Evolutionary conservation across 2,797 vertebrate genomes (phyloP), one percentile per base, ranked within the genome.

Genomic region (Syngnathus rostellatus): DNA sequence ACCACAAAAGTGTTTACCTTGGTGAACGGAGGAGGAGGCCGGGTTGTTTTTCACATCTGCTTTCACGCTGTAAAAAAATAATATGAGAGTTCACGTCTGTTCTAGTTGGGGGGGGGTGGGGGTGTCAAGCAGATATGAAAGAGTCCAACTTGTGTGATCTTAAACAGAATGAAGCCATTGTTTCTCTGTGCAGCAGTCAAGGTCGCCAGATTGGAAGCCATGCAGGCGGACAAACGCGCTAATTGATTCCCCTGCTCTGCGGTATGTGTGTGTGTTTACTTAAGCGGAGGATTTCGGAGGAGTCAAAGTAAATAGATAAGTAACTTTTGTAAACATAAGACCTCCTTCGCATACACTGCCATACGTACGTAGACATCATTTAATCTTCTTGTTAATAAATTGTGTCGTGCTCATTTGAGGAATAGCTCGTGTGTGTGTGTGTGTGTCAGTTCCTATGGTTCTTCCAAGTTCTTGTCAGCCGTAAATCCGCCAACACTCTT

Each of bases 281-380:
- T 81, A 74, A 73, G 25, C 25, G 40, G 73, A 72, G 68, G 68
- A 66, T 76, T 73, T 76, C 72, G 76, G 72, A 78, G 82, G 77
- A 71, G 74, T 83, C 77, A 78, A 80, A 79, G 77, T 80, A 83
- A 87, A 85, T 76, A 87, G 75, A 84, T 78, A 82, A 77, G 82
- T 85, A 79, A 82, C 68, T 57, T 76, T 79, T 80, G 77, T 81
- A 82, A 84, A 84, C 82, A 80, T 16, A 37, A 4, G 6, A 6
- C 53, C 23, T 6, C 53, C 53, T 12, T 1, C 66, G 45, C 62
- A 57, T 63, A 57, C 69, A 73, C 69, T 58, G 59, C 48, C 55
- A 65, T 8, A 54, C 43, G 48, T 50, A 65, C 21, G 60, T 31
- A 63, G 21, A 17, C 61, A 25, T 21, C 40, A 25, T 63, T 25